These are phyloP conservation scores for Nicator chloris DNA, from an alignment of 2,113 vertebrate genomes.

Conservation along the genomic window DNA sequence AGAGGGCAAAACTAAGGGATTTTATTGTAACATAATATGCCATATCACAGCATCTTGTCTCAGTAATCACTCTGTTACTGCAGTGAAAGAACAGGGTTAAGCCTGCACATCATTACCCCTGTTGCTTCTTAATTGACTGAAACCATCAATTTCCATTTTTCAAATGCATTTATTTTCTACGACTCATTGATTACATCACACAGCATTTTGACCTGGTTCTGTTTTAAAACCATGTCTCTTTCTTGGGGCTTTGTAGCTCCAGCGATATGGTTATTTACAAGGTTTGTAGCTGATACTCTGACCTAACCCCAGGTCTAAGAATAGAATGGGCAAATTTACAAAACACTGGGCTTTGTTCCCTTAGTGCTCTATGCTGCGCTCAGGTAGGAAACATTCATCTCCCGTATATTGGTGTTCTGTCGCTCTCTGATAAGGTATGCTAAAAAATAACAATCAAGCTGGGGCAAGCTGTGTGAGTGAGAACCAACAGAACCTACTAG, in stretches of 20 bases:
- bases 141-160: constrained; percentile 29
- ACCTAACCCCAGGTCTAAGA: background rate
- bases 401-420: background rate
- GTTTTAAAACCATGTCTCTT: background rate
- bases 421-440: background rate
- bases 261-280: background rate
- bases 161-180: background rate
- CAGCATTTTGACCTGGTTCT: background rate
- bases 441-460: background rate
- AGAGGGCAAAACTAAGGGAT: background rate
- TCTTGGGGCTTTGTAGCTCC: background rate
- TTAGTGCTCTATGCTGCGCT: background rate
- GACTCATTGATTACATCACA: background rate
- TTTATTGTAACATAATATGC: background rate
- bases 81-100: background rate
- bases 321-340: background rate
- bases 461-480: background rate
- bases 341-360: background rate
- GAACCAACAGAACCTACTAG: background rate
- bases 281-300: background rate
- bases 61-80: background rate
- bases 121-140: background rate
- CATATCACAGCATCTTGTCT: background rate
- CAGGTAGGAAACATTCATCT: background rate
- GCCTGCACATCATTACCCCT: background rate